phyloP scores from a whole-genome alignment of 2,797 vertebrate genomes.

The Urocyon cinereoargenteus region DNA sequence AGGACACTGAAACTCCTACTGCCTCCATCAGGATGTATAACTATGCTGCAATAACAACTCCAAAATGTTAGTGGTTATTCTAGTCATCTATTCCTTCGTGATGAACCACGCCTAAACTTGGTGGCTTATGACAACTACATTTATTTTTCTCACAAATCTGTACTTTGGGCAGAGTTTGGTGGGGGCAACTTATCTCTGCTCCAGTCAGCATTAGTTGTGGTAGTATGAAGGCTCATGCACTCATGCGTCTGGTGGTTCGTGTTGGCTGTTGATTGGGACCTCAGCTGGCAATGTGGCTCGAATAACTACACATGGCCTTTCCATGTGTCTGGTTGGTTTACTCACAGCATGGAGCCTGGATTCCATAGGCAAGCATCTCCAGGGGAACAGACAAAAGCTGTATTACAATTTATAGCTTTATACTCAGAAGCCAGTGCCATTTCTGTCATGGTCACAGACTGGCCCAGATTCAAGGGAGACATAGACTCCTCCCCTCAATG shows the following conservation, averaged over 20 bases:
- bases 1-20: not conserved
- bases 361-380: not conserved
- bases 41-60: not conserved
- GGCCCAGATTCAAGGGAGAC: not conserved
- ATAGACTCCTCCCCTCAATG: not conserved
- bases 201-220: not conserved
- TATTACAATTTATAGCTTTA: not conserved
- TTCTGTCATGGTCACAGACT: not conserved
- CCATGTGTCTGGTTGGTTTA: not conserved
- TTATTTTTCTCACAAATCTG: not conserved
- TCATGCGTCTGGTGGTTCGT: not conserved
- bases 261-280: not conserved
- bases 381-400: conserved; percentile 7
- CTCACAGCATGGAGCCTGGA: not conserved
- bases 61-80: not conserved
- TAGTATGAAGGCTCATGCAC: not conserved
- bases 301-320: not conserved
- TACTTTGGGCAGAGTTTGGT: not conserved
- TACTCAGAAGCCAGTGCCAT: not conserved
- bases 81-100: not conserved
- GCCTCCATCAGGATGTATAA: not conserved
- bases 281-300: not conserved
- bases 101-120: not conserved
- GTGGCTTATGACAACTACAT: not conserved
- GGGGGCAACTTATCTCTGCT: not conserved